These are phyloP conservation scores for Myotis davidii DNA, from an alignment of 2,113 vertebrate genomes.

Conservation along the genomic window DNA sequence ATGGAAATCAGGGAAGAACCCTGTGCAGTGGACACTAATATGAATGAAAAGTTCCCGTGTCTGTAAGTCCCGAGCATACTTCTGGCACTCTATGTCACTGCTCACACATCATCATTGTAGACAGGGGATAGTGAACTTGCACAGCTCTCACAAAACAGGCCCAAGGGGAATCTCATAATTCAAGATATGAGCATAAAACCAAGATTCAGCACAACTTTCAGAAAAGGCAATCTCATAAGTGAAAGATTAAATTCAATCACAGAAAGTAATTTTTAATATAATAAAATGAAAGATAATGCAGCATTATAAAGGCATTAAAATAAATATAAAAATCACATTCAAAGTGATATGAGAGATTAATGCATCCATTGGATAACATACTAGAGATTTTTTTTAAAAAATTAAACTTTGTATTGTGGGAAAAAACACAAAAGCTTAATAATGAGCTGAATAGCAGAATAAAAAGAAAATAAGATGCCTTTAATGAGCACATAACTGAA, in stretches of 20 bases:
- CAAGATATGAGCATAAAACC: neutral
- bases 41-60: neutral
- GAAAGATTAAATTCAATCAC: neutral
- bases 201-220: neutral
- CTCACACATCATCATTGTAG: rapidly evolving
- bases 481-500: neutral
- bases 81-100: neutral
- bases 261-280: neutral
- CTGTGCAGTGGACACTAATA: rapidly evolving
- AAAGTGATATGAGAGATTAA: neutral
- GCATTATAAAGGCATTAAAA: neutral
- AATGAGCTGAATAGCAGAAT: neutral
- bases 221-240: neutral
- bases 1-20: neutral
- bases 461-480: neutral
- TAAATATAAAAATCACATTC: neutral
- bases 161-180: neutral
- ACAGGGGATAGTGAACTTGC: neutral
- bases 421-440: neutral
- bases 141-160: neutral
- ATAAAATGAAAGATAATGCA: neutral
- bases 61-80: neutral
- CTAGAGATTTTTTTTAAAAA: neutral
- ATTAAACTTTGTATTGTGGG: neutral
- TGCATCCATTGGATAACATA: neutral